Evolutionary conservation across 2,888 invertebrate species (phyloP).

Genomic region (Eulithis prunata): DNA sequence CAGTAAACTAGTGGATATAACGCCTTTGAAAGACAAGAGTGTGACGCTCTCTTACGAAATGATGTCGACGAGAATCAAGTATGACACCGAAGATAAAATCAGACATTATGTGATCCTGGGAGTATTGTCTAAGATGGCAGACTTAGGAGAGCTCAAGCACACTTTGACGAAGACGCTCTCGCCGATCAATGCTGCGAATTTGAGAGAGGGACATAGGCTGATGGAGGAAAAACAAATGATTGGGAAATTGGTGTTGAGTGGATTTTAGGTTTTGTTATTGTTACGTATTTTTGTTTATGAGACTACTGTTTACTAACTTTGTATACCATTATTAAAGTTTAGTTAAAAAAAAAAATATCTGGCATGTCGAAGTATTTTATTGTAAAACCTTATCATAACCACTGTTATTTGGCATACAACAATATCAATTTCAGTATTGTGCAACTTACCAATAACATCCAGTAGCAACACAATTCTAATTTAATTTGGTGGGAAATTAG

Average conservation of each 20-base stretch:
- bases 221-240: constrained; percentile 65
- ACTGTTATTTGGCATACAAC: constrained; percentile 8
- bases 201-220: constrained; percentile 68
- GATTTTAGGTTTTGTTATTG: constrained; percentile 48
- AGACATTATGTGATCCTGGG: constrained; percentile 65
- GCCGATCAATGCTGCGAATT: constrained; percentile 72
- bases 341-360: constrained; percentile 15
- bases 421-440: neutral
- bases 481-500: constrained; percentile 21
- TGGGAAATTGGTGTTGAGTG: constrained; percentile 70
- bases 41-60: constrained; percentile 68
- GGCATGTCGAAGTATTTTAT: constrained; percentile 10
- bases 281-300: neutral
- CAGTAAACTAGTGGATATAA: constrained; percentile 64
- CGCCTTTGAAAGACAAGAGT: constrained; percentile 70
- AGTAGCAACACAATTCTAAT: neutral
- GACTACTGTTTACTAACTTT: too few relatives aligned
- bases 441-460: constrained; percentile 22
- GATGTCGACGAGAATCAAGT: constrained; percentile 71
- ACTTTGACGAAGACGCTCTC: constrained; percentile 67
- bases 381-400: neutral
- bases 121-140: constrained; percentile 64
- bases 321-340: too few relatives aligned
- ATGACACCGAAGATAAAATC: constrained; percentile 67
- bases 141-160: constrained; percentile 59